Evolutionary conservation across 1,140 invertebrate genomes (phyloP), one percentile per base, ranked within the genome.

Genomic region (Drosophila pruinosa): DNA sequence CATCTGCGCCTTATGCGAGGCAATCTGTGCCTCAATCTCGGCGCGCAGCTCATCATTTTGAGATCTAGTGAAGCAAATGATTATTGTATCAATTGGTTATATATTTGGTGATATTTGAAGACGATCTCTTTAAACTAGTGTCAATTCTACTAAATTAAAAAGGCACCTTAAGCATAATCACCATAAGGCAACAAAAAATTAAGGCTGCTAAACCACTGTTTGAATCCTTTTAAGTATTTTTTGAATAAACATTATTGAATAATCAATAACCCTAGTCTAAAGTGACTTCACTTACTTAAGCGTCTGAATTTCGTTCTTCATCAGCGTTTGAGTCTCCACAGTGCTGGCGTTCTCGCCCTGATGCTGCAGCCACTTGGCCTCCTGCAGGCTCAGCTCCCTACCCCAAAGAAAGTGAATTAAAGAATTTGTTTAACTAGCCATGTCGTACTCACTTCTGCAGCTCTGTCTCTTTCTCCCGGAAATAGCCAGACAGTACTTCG

Each of bases 391-490:
- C 7, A 97, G 91, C 91, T 97, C 95, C 80, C 95, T 96, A 71
- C 1, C 92, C 92, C 81, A 89, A 88, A 5, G 5, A 5, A 2
- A 24, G 8, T 24, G 4, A 47, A 22, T 10, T 24, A 38, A 34
- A 17, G 3, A 7, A 36, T 34, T 8, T n/a, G n/a, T n/a, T n/a
- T n/a, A n/a, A n/a, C n/a, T n/a, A n/a, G n/a, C n/a, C n/a, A n/a
- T n/a, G n/a, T n/a, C n/a, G n/a, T 14, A 61, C 28, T 2, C 92
- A 96, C 96, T 96, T 97, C 90, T 97, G 94, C 19, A 97, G 92
- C 91, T 97, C 95, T 14, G 94, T 93, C 92, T 98, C 97, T 83
- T 96, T 96, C 70, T 97, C 96, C 83, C 97, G 95, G 91, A 98
- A 98, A 89, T 97, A 97, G 79, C 95, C 95, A 0, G 95, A 95